A percentile compares a stretch with the other conserved stretches of the same genome.
Evolutionary conservation across 2,888 invertebrate species (phyloP).

Genomic region (Eupsilia transversa): DNA sequence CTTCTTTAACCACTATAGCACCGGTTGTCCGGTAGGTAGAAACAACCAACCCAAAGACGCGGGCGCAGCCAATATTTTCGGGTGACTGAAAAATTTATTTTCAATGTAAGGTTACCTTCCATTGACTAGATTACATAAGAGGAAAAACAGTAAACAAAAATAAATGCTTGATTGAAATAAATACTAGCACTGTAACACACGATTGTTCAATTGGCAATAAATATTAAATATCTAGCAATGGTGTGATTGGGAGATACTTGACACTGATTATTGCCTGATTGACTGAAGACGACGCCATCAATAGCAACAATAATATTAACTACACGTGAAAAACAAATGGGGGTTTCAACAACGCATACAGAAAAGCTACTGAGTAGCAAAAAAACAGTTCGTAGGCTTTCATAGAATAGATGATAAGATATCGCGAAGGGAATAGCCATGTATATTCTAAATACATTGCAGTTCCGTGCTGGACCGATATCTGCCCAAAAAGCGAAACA

Average conservation of each 20-base stretch:
- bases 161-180: conserved; percentile 30
- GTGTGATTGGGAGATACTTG: conserved; percentile 38
- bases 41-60: background rate
- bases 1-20: background rate
- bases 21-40: background rate
- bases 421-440: background rate
- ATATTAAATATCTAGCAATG: conserved; percentile 37
- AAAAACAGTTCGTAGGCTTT: background rate
- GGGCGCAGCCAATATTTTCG: background rate
- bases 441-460: background rate
- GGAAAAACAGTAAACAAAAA: background rate
- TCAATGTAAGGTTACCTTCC: background rate
- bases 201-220: conserved; percentile 53
- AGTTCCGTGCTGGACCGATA: background rate
- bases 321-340: background rate
- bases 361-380: background rate
- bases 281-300: conserved; percentile 1
- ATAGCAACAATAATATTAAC: background rate
- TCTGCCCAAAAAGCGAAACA: background rate
- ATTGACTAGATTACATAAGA: background rate
- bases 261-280: conserved; percentile 40
- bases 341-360: background rate
- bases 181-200: conserved; percentile 20
- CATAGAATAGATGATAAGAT: background rate
- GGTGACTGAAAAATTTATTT: background rate